Base-by-base conservation (phyloP, 1,140 invertebrate genomes). In the Brachionus paranguensis region DNA sequence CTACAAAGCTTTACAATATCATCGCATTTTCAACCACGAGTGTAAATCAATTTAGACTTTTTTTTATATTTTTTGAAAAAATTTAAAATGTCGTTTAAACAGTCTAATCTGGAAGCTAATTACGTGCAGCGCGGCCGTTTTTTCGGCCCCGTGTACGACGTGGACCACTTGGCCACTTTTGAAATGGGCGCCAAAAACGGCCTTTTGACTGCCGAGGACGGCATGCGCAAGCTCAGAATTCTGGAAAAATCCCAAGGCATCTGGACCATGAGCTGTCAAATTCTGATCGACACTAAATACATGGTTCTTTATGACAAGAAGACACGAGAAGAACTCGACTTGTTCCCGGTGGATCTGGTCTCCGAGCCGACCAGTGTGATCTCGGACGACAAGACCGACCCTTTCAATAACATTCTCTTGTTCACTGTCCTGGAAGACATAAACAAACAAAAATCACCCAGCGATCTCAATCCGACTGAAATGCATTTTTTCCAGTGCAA, bases 401-500 rank as follows among this genome's bases (percentile, higher is more conserved):
- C 20, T 0, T 76, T 24, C 33, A 76, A 76, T 12, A 76, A 76
- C 47, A 50, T 76, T 50, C 47, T 76, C 1, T 53, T 76, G 20
- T 53, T 76, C 47, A 76, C 72, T 24, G 78, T 79, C 1, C 14
- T 60, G 1, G 50, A 79, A 64, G 55, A 79, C 37, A n/a, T 60
- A 17, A 27, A 64, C 53, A 60, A 41, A 41, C 29, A 41, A 37
- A 60, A 60, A 60, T 78, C 45, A 2, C 12, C 37, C n/a, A 24
- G 33, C 20, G 17, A 60, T 37, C 17, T 33, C 11, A 29, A 55
- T 60, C 50, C 33, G 17, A 79, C 29, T 43, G 78, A 79, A 79
- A 79, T 79, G 78, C 50, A 79, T 43, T 60, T 79, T 20, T 79
- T 79, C n/a, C 50, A 79, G 29, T 64, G 50, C 17, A 79, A 37